Evolutionary conservation across 2,113 vertebrate genomes (phyloP).

Genomic region (Tauraco erythrolophus): DNA sequence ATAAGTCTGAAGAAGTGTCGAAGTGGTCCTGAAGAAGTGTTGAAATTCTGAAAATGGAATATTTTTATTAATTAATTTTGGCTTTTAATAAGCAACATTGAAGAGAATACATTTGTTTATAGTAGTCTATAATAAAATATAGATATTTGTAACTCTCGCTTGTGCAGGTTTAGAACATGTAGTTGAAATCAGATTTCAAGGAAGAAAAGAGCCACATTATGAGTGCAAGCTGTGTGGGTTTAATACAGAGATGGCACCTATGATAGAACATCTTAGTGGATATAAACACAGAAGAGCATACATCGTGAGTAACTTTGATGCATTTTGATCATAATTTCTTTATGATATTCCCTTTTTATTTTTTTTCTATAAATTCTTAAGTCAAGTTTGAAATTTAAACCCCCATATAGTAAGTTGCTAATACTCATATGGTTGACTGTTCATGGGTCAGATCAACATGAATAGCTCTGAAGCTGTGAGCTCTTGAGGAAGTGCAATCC

Average conservation of each 20-base stretch:
- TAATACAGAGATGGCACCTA: conserved; percentile 44
- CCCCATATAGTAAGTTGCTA: not conserved
- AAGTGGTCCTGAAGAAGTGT: not conserved
- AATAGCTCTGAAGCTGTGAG: not conserved
- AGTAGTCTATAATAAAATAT: not conserved
- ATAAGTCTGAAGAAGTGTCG: not conserved
- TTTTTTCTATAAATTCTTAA: not conserved
- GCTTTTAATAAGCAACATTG: not conserved
- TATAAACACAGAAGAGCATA: conserved; percentile 65
- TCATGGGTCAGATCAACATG: not conserved
- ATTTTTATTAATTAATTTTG: not conserved
- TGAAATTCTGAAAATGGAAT: not conserved
- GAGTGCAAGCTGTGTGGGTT: conserved; percentile 58
- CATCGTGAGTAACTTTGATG: conserved; percentile 34
- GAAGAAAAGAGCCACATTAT: conserved; percentile 26
- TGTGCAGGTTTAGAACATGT: conserved; percentile 63
- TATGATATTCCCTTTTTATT: not conserved
- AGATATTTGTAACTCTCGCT: not conserved
- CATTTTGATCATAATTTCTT: not conserved
- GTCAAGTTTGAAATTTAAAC: not conserved
- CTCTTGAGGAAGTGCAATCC: accelerated
- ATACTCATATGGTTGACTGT: not conserved
- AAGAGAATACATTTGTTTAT: not conserved
- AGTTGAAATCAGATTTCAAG: conserved; percentile 57
- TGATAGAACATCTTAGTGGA: conserved; percentile 68